These are phyloP conservation scores for Donacobius atricapilla DNA, from an alignment of 2,113 vertebrate species.

Conservation along the genomic window DNA sequence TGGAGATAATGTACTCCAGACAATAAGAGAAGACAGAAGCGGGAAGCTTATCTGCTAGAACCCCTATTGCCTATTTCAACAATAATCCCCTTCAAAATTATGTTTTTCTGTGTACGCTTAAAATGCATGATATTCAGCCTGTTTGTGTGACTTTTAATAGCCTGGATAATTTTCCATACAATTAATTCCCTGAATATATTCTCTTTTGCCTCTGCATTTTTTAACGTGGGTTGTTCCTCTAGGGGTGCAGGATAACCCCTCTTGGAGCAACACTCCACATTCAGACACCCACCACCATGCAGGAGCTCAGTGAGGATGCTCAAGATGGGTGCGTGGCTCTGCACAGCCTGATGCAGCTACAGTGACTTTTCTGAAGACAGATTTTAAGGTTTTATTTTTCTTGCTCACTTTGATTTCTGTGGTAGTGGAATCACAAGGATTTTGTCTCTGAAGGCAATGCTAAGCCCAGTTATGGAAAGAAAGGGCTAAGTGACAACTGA, in stretches of 20 bases:
- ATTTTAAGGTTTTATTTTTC: neutral
- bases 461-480: neutral
- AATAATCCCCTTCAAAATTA: slow-evolving; percentile 70
- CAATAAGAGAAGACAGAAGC: slow-evolving; percentile 67
- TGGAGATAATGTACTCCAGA: slow-evolving; percentile 66
- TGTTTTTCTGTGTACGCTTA: slow-evolving; percentile 56
- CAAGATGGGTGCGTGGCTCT: neutral
- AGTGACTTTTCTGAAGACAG: neutral
- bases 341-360: neutral
- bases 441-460: neutral
- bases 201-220: slow-evolving; percentile 2
- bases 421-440: neutral
- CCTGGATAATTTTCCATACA: slow-evolving; percentile 64
- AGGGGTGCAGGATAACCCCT: neutral
- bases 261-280: neutral
- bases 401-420: neutral
- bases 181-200: slow-evolving; percentile 62
- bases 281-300: fast-evolving
- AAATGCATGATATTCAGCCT: slow-evolving; percentile 56
- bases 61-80: slow-evolving; percentile 71
- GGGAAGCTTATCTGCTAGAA: slow-evolving; percentile 64
- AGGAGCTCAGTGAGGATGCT: neutral
- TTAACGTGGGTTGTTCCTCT: neutral
- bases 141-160: slow-evolving; percentile 61
- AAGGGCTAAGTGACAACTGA: neutral